Conservation (phyloP, 2,888 invertebrate species). For the Sesia apiformis region DNA sequence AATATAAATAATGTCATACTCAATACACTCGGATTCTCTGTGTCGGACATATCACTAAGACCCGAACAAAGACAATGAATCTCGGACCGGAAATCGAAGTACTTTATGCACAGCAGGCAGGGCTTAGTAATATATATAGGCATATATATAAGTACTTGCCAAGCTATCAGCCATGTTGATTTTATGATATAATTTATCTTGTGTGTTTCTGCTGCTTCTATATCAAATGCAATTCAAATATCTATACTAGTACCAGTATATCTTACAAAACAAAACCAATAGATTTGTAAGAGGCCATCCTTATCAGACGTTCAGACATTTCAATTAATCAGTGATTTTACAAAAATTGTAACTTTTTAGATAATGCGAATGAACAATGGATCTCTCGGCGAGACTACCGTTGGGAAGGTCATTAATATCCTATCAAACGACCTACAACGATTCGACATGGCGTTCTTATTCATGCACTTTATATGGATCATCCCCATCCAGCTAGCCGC, state of each 20-base stretch:
- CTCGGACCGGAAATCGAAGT: too few species aligned
- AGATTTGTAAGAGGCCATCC: too few species aligned
- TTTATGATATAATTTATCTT: neutral
- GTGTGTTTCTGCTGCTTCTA: too few species aligned
- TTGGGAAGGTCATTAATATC: slow-evolving; percentile 90
- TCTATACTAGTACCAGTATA: too few species aligned
- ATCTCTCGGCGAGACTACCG: slow-evolving; percentile 86
- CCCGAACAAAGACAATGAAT: too few species aligned
- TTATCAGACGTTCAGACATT: too few species aligned
- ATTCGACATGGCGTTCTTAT: slow-evolving; percentile 84
- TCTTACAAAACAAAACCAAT: too few species aligned
- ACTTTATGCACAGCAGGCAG: neutral
- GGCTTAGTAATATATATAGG: neutral
- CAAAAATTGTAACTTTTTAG: slow-evolving; percentile 17
- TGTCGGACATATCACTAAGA: too few species aligned
- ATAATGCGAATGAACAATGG: slow-evolving; percentile 65
- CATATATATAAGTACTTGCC: neutral
- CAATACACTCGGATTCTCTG: too few species aligned
- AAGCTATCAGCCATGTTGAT: neutral
- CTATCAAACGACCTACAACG: slow-evolving; percentile 91
- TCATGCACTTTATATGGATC: slow-evolving; percentile 88
- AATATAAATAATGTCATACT: too few species aligned
- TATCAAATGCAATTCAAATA: too few species aligned
- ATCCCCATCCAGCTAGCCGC: slow-evolving; percentile 79
- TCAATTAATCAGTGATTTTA: too few species aligned